phyloP scores from a whole-genome alignment of 2,113 vertebrate species.

The Spheniscus mendiculus region DNA sequence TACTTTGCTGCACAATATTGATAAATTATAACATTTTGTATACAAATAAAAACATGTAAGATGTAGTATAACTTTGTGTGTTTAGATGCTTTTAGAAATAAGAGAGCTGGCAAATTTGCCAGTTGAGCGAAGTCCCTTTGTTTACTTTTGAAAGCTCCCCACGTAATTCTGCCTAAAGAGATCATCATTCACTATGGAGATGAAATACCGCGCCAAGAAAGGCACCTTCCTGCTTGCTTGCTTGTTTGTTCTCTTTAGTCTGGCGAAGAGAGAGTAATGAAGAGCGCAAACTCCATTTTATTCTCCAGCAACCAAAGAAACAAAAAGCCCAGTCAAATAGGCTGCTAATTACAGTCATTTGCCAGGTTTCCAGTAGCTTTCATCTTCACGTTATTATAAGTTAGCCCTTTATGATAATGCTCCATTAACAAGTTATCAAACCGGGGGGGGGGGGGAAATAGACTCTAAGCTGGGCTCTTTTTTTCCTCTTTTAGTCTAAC shows the following conservation, averaged over 20 bases:
- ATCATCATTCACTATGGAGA: constrained; percentile 2
- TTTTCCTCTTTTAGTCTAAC: not conserved
- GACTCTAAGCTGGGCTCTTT: not conserved
- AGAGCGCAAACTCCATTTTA: not conserved
- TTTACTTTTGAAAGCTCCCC: constrained; percentile 14
- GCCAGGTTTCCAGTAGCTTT: not conserved
- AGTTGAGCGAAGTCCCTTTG: not conserved
- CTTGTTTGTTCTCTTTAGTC: not conserved
- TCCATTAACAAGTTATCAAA: not conserved
- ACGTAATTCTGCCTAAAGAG: not conserved
- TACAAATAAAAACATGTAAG: constrained; percentile 73
- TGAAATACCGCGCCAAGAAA: constrained; percentile 2
- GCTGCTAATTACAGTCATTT: not conserved
- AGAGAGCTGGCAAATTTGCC: not conserved
- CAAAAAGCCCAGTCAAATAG: not conserved
- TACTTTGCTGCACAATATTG: constrained; percentile 74
- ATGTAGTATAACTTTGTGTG: not conserved
- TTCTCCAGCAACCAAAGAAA: not conserved
- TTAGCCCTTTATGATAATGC: not conserved
- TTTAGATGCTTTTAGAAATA: constrained; percentile 17
- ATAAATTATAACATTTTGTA: constrained; percentile 81
- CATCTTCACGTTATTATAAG: not conserved
- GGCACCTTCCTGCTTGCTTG: not conserved
- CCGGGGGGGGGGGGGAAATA: not conserved
- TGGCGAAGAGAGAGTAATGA: not conserved